Percentiles rank a stretch among this genome's conserved stretches.
These are phyloP conservation scores for Megaleporinus macrocephalus DNA, from an alignment of 2,113 vertebrate species.

Conservation along the genomic window DNA sequence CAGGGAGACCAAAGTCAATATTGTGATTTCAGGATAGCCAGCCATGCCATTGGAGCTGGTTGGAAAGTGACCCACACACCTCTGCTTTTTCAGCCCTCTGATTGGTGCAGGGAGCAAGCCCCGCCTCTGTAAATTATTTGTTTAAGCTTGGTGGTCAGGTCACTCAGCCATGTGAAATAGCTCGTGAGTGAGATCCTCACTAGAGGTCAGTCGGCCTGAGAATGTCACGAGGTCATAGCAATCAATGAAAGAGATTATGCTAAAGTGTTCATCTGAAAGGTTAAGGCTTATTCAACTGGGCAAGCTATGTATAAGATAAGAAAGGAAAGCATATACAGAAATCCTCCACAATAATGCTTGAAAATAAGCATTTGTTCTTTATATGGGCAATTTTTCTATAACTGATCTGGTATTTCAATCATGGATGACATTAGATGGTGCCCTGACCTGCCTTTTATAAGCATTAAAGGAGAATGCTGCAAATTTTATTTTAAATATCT, in stretches of 20 bases:
- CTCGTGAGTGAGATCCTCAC: constrained; percentile 14
- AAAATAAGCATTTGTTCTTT: not conserved
- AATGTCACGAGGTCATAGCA: constrained; percentile 48
- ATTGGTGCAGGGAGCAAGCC: constrained; percentile 36
- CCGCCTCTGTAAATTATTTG: constrained; percentile 36
- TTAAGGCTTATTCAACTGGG: constrained; percentile 5
- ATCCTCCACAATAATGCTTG: not conserved
- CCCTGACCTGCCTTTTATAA: not conserved
- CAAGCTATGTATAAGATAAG: not conserved
- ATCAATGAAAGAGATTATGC: constrained; percentile 33
- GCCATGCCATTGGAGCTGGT: constrained; percentile 35
- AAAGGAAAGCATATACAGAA: not conserved
- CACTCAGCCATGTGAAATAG: constrained; percentile 42
- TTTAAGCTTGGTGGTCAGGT: constrained; percentile 28
- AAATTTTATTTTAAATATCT: too few species aligned
- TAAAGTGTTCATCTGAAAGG: not conserved
- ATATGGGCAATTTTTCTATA: not conserved
- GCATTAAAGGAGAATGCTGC: too few species aligned
- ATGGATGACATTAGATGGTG: not conserved
- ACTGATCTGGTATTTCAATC: not conserved
- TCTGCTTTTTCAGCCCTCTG: constrained; percentile 7
- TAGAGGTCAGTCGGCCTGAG: constrained; percentile 35
- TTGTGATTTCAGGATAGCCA: constrained; percentile 35
- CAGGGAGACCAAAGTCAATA: constrained; percentile 56
- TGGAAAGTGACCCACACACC: constrained; percentile 27